phyloP scores from a whole-genome alignment of 2,797 vertebrate species.

The Enteromius argenteus region DNA sequence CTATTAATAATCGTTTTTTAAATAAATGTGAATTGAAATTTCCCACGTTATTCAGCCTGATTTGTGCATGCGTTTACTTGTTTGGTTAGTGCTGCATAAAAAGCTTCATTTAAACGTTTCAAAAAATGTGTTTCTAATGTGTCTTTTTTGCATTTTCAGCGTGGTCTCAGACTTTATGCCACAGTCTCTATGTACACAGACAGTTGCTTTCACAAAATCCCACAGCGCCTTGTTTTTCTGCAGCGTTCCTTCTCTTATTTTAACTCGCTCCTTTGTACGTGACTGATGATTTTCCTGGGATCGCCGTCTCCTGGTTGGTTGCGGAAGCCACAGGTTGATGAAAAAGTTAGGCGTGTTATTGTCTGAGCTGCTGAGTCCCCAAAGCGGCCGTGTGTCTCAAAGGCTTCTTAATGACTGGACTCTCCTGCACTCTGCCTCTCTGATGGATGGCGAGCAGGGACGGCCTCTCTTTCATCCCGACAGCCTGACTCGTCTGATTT shows the following conservation, averaged over 20 bases:
- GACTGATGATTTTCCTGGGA: conserved; percentile 38
- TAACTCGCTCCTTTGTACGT: conserved; percentile 37
- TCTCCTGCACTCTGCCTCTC: conserved; percentile 55
- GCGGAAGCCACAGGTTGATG: conserved; percentile 50
- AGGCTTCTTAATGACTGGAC: conserved; percentile 64
- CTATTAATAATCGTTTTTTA: not conserved
- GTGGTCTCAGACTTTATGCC: not conserved
- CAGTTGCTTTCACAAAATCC: conserved; percentile 1
- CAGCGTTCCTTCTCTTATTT: conserved; percentile 24
- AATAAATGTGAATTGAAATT: not conserved
- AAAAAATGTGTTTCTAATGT: not conserved
- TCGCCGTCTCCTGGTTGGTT: conserved; percentile 48
- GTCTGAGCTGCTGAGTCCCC: conserved; percentile 53
- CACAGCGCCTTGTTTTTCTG: conserved; percentile 13
- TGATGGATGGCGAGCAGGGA: conserved; percentile 66
- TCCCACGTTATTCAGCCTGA: not conserved
- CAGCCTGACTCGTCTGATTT: conserved; percentile 68
- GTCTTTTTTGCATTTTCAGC: too few relatives aligned
- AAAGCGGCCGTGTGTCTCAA: conserved; percentile 57
- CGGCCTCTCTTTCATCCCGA: conserved; percentile 68
- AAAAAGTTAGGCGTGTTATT: conserved; percentile 52
- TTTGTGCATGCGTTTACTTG: not conserved
- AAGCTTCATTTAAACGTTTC: not conserved
- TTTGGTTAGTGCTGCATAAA: not conserved
- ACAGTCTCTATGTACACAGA: not conserved